These are phyloP conservation scores for Sisyra nigra DNA, from an alignment of 2,888 invertebrate genomes.

Conservation along the genomic window DNA sequence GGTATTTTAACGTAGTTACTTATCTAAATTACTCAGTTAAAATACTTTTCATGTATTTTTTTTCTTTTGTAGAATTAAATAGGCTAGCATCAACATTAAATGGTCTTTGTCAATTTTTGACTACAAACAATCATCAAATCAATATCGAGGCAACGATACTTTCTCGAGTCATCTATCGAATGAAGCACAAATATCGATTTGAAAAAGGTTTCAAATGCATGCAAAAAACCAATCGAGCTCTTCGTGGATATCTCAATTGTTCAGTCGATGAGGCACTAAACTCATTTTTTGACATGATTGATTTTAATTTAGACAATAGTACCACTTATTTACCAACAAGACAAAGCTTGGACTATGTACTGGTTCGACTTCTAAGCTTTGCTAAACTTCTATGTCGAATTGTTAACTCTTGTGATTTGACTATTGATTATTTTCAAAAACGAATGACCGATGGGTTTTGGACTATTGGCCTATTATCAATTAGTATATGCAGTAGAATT, in stretches of 20 bases:
- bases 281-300: slow-evolving; percentile 13
- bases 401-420: slow-evolving; percentile 29
- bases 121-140: too few species aligned
- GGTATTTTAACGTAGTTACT: too few species aligned
- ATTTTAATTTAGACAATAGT: slow-evolving; percentile 11
- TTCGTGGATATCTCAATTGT: slow-evolving; percentile 26
- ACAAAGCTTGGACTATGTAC: slow-evolving; percentile 39
- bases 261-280: slow-evolving; percentile 20
- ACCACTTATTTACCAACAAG: slow-evolving; percentile 32
- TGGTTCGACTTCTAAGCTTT: slow-evolving; percentile 36
- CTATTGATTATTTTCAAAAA: slow-evolving; percentile 33
- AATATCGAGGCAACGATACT: slow-evolving; percentile 26
- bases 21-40: too few species aligned
- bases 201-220: slow-evolving; percentile 32
- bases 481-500: slow-evolving; percentile 34
- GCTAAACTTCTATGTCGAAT: slow-evolving; percentile 35
- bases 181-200: slow-evolving; percentile 31
- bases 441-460: slow-evolving; percentile 36
- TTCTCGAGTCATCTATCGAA: slow-evolving; percentile 27
- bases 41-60: too few species aligned
- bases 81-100: too few species aligned
- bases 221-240: slow-evolving; percentile 27
- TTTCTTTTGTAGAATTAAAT: too few species aligned
- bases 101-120: too few species aligned
- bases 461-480: slow-evolving; percentile 36